Conservation (phyloP, 2,113 vertebrate species). For the Myotis brandtii region DNA sequence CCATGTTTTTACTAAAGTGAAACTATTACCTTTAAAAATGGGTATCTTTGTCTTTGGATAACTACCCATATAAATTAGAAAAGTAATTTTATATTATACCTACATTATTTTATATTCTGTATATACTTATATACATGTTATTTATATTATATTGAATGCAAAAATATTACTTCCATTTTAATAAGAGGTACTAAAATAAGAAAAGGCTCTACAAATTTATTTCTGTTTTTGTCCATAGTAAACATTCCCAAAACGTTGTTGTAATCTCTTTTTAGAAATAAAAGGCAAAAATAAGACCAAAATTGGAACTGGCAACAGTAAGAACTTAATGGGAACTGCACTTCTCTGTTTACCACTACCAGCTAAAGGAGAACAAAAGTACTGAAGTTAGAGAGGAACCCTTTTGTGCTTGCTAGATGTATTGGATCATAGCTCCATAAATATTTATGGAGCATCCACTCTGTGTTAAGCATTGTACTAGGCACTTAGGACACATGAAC, state of each 20-base stretch:
- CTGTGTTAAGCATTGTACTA: neutral
- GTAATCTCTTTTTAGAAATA: neutral
- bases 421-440: neutral
- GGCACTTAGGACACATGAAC: neutral
- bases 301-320: neutral
- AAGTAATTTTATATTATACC: neutral
- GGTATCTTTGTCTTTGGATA: conserved; percentile 6
- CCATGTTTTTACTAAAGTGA: conserved; percentile 10
- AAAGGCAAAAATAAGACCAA: conserved; percentile 1
- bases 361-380: conserved; percentile 27
- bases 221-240: neutral
- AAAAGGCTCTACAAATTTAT: neutral
- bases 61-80: neutral
- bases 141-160: neutral
- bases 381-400: neutral
- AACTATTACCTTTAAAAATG: neutral
- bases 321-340: neutral
- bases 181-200: neutral
- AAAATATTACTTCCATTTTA: neutral
- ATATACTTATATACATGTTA: neutral
- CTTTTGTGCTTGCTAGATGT: neutral
- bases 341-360: neutral
- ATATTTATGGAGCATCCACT: neutral
- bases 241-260: neutral
- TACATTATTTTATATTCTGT: neutral